These are phyloP conservation scores for Xanthia togata DNA, from an alignment of 2,888 invertebrate species.

Conservation along the genomic window DNA sequence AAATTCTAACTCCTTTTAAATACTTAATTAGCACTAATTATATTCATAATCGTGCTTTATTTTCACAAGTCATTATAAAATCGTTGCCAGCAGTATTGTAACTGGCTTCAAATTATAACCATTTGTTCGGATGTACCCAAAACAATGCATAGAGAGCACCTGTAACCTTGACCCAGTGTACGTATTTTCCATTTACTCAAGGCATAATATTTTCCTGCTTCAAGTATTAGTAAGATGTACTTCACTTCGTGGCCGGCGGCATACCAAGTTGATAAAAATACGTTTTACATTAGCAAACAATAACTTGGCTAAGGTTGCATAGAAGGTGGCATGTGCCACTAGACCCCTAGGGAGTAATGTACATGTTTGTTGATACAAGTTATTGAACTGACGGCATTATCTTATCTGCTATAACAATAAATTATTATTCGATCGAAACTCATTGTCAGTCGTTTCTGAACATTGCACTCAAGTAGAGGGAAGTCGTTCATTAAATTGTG, in stretches of 20 bases:
- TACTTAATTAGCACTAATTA: constrained; percentile 11
- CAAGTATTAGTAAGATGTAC: constrained; percentile 53
- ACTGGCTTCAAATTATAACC: constrained; percentile 2
- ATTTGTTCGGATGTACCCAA: constrained; percentile 20
- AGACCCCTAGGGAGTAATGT: constrained; percentile 68
- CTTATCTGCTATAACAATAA: constrained; percentile 84
- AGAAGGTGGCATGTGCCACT: constrained; percentile 57
- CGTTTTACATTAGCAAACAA: constrained; percentile 74
- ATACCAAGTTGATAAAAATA: constrained; percentile 68
- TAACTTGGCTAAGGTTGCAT: constrained; percentile 65
- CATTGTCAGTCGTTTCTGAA: constrained; percentile 70
- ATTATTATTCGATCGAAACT: constrained; percentile 77
- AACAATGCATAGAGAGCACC: constrained; percentile 42
- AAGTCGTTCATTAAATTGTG: constrained; percentile 49
- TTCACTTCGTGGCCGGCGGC: constrained; percentile 66
- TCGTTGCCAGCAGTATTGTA: background rate
- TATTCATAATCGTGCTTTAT: constrained; percentile 13
- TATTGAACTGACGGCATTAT: constrained; percentile 85
- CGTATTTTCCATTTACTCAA: constrained; percentile 71
- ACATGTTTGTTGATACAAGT: constrained; percentile 77
- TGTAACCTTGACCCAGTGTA: constrained; percentile 76
- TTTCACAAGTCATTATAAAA: constrained; percentile 16
- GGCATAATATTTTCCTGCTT: constrained; percentile 62
- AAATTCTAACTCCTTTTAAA: constrained; percentile 19
- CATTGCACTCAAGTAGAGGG: constrained; percentile 65